Evolutionary conservation across 2,113 vertebrate genomes (phyloP).

Genomic region (Campylomormyrus tamandua): DNA sequence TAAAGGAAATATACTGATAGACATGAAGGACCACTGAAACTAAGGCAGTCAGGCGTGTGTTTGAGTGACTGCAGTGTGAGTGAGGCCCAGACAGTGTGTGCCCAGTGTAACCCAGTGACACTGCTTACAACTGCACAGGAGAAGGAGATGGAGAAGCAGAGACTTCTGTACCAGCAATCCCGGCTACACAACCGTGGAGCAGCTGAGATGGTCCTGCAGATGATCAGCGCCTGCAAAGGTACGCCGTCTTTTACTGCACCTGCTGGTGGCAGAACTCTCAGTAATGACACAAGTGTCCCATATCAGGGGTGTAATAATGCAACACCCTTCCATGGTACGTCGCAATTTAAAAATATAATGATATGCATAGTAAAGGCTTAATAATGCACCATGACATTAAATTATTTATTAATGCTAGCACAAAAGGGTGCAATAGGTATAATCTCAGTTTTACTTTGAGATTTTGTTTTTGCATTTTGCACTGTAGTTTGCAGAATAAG

Average conservation of each 20-base stretch:
- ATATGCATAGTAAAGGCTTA: not conserved
- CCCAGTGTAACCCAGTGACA: slow-evolving; percentile 21
- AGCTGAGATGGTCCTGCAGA: slow-evolving; percentile 89
- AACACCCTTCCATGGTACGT: not conserved
- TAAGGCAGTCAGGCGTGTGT: not conserved
- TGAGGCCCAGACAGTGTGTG: slow-evolving; percentile 24
- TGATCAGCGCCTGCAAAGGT: slow-evolving; percentile 95
- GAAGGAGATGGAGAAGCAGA: slow-evolving; percentile 90
- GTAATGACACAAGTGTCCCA: not conserved
- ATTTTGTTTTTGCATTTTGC: not conserved
- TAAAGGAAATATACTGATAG: not conserved
- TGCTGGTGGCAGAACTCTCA: not conserved
- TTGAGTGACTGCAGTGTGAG: slow-evolving; percentile 35
- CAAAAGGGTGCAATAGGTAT: not conserved
- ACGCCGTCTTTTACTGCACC: not conserved
- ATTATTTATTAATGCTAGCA: not conserved
- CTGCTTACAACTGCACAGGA: slow-evolving; percentile 56
- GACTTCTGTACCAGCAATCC: slow-evolving; percentile 81
- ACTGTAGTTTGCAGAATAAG: not conserved
- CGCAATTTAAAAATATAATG: not conserved
- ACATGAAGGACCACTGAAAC: too few relatives aligned
- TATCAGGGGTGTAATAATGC: not conserved
- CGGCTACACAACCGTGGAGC: slow-evolving; percentile 81
- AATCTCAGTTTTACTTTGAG: not conserved
- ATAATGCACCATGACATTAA: not conserved